Evolutionary conservation across 2,888 invertebrate species (phyloP), one percentile per base, ranked within the genome.

Genomic region (Leptopilina drosophilae): DNA sequence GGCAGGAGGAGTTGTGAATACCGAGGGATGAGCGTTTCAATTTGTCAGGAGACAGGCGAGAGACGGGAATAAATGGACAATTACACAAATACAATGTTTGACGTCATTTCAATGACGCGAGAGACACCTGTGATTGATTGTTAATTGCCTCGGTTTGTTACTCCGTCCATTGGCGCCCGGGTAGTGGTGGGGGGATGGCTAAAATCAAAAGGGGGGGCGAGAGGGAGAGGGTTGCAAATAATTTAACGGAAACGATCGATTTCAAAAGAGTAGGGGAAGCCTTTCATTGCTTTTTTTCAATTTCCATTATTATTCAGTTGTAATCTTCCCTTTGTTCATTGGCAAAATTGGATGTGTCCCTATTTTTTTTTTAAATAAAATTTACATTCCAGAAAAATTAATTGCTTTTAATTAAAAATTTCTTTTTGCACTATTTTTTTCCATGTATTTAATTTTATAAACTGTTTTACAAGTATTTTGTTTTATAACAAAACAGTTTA

Each of bases 141-240:
- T 91, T 91, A 91, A 91, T 91, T 91, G 91, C 89, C 90, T 90
- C 90, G 90, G 91, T 90, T 91, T 90, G 91, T 91, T 91, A 91
- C 90, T 88, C 89, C 85, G 86, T 85, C 80, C 69, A 79, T 77
- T 65, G 82, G 76, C 77, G 79, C 20, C 20, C 20, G 64, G 46
- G 46, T 9, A 46, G 46, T 20, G 20, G 20, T 20, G 20, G 6
- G 46, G 46, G 46, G 8, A 46, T 7, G 46, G 46, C 69, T 69
- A 65, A 33, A 64, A 67, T 76, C 77, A 76, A 80, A 81, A 77
- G 82, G 83, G 80, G 79, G 85, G 80, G 78, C 85, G 84, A 5
- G 82, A 77, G 82, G 83, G 80, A 79, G 85, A 82, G 82, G 83
- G 84, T 84, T 86, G 86, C 88, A 87, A 89, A 88, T 90, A 89